A percentile compares a stretch with the other conserved stretches of the same genome.
phyloP scores from a whole-genome alignment of 2,797 vertebrate genomes.

The Silurus lanzhouensis region DNA sequence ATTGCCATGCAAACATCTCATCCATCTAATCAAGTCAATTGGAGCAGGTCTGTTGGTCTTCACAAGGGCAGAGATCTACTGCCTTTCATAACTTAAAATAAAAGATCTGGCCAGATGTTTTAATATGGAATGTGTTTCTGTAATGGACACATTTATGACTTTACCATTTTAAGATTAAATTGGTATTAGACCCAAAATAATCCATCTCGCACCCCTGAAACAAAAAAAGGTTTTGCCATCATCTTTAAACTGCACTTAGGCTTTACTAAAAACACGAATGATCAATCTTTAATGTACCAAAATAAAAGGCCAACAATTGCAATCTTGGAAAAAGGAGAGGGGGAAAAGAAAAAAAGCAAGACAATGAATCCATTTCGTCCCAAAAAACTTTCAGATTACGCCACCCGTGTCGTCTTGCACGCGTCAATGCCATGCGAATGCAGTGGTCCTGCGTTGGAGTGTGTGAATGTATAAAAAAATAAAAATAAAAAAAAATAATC shows the following conservation, averaged over 20 bases:
- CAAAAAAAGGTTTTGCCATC: slow-evolving; percentile 51
- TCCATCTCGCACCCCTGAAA: not conserved
- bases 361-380: slow-evolving; percentile 58
- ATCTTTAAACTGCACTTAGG: slow-evolving; percentile 73
- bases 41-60: not conserved
- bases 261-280: slow-evolving; percentile 81
- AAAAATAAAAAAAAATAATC: slow-evolving; percentile 41
- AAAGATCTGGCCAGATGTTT: not conserved
- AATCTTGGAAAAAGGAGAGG: slow-evolving; percentile 47
- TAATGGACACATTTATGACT: not conserved
- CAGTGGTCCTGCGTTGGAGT: slow-evolving; percentile 57
- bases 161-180: not conserved
- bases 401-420: not conserved
- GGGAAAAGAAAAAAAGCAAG: slow-evolving; percentile 48
- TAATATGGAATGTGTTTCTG: too few relatives aligned
- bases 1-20: not conserved
- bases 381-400: slow-evolving; percentile 38
- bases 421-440: slow-evolving; percentile 39
- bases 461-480: slow-evolving; percentile 35
- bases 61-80: not conserved
- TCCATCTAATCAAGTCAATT: not conserved
- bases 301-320: slow-evolving; percentile 61
- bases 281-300: slow-evolving; percentile 72
- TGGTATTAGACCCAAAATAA: not conserved
- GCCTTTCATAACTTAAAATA: not conserved